phyloP scores from a whole-genome alignment of 2,888 invertebrate genomes.

The Nemotelus nigrinus region DNA sequence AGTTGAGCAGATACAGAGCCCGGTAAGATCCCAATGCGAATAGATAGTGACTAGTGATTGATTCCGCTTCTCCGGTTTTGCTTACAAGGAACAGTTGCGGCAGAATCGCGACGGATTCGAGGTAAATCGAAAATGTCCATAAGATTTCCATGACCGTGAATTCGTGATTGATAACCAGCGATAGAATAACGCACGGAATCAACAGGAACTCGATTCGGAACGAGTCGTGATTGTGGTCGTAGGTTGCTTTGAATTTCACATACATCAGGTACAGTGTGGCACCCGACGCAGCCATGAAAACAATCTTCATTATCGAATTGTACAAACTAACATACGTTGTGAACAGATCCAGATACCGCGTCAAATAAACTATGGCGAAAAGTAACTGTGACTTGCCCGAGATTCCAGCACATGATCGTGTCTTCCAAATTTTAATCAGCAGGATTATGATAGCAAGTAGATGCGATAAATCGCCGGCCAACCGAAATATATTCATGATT shows the following conservation, averaged over 20 bases:
- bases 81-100: constrained; percentile 99
- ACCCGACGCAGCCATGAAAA: constrained; percentile 87
- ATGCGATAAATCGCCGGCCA: constrained; percentile 96
- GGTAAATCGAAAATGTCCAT: constrained; percentile 99
- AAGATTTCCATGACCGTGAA: constrained; percentile 93
- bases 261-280: constrained; percentile 97
- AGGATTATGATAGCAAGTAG: constrained; percentile 95
- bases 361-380: constrained; percentile 91
- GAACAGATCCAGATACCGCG: constrained; percentile 94
- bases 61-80: constrained; percentile 99
- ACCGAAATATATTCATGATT: constrained; percentile 97
- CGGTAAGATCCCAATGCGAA: constrained; percentile 94
- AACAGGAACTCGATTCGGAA: constrained; percentile 97
- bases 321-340: constrained; percentile 95
- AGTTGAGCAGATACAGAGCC: constrained; percentile 90
- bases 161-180: constrained; percentile 94
- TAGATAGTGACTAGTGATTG: constrained; percentile 96
- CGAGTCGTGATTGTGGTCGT: constrained; percentile 97
- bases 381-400: constrained; percentile 97
- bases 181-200: constrained; percentile 84
- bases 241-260: constrained; percentile 95
- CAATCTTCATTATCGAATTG: constrained; percentile 95
- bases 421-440: constrained; percentile 98
- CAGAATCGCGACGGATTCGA: constrained; percentile 98
- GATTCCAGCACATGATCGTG: constrained; percentile 98